Evolutionary conservation across 2,797 vertebrate genomes (phyloP), one percentile per base, ranked within the genome.

Genomic region (Hapalemur alaotrensis): DNA sequence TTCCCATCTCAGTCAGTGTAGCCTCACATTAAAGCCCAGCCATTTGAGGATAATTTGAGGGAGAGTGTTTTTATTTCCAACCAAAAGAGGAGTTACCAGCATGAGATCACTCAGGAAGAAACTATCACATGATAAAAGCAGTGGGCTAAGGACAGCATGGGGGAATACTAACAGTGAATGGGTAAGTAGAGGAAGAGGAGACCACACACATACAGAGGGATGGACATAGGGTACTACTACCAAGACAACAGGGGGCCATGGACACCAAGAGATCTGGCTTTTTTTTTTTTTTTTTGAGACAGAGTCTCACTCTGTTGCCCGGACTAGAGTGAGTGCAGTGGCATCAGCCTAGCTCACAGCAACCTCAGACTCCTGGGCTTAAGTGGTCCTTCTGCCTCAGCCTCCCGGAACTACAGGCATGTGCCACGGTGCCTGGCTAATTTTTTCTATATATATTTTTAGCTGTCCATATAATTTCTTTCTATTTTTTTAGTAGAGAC

Each of bases 41-140:
- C 70, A 82, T 84, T 41, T 76, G 88, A 93, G n/a, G 46, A 76
- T 88, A 93, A 82, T 65, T 35, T 82, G 52, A 96, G 30, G 22
- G 43, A 69, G 32, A 35, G 76, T n/a, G 17, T 65, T 91, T 95
- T 81, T 43, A 80, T 72, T 83, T 83, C 57, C 65, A 97, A 80
- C 67, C 48, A 69, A 89, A 95, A 93, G 67, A 93, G 57, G 38
- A 92, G 57, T 95, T 61, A 78, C 67, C 69, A 82, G 50, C 50
- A 61, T 22, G 12, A 95, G 50, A 93, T 93, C 86, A 89, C 32
- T 6, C 23, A 41, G 73, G 50, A 28, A 93, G 41, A 95, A 93
- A 80, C 46, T 70, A 83, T 35, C n/a, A 61, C 11, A n/a, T 79
- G 65, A 59, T 81, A 76, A 97, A 97, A 95, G 46, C 30, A 46